Evolutionary conservation across 1,140 invertebrate species (phyloP), one percentile per base, ranked within the genome.

Genomic region (Branchinecta lynchi): DNA sequence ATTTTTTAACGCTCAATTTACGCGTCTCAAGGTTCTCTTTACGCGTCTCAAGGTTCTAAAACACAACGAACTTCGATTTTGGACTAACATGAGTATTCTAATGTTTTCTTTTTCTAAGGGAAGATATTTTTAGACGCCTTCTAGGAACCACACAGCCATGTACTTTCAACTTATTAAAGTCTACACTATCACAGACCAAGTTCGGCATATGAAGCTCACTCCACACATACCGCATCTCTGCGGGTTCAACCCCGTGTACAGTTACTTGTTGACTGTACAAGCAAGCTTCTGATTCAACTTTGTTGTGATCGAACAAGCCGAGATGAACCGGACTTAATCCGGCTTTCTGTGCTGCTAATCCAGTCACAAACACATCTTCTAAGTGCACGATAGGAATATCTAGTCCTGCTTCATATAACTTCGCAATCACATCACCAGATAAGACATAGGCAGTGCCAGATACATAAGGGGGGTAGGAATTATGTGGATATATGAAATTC

Each of bases 301-400:
- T 80, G 20, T 79, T 71, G 73, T 85, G 86, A 70, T 82, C 84
- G n/a, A 69, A 46, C 32, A 67, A 69, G 60, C 20, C 8, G 44
- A 51, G 65, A 77, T 84, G 82, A 3, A 77, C 73, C 3, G 84
- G 84, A 46, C 75, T 77, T 8, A 85, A 74, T 68, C 80, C 79
- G 8, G 81, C 81, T 65, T 74, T 66, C 77, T 79, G 1, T 83
- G 81, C 72, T 83, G 82, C 46, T 46, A 76, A 72, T 60, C 90
- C 92, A 8, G 90, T 93, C 12, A 93, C 83, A 76, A 87, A 94
- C 66, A 93, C 86, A 76, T 93, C 92, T 76, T 94, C 92, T 20
- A 80, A 69, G 45, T 77, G 76, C 68, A 78, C 75, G 43, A 75
- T 70, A 7, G 73, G 71, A 17, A 32, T 65, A 43, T 70, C 77